These are phyloP conservation scores for Pollimyrus isidori DNA, from an alignment of 2,113 vertebrate genomes.

Conservation along the genomic window DNA sequence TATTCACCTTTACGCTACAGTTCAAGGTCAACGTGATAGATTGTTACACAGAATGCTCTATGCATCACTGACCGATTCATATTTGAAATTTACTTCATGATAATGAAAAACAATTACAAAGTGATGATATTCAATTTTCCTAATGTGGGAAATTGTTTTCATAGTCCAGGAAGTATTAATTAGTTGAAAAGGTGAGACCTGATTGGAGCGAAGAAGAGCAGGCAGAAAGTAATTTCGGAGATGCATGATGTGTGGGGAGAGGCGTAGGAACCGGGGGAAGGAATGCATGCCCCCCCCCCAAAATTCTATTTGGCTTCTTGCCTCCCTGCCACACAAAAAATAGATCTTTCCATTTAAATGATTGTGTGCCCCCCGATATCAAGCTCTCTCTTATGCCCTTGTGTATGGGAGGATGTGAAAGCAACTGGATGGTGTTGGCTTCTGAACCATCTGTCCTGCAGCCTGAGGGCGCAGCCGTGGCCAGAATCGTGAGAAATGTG, in stretches of 20 bases:
- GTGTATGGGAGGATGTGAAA: not conserved
- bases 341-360: not conserved
- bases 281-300: not conserved
- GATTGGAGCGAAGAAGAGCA: not conserved
- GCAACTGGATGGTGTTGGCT: not conserved
- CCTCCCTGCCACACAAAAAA: not conserved
- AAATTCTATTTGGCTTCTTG: not conserved
- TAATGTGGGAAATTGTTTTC: not conserved
- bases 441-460: not conserved
- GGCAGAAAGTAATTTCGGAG: not conserved
- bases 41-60: not conserved
- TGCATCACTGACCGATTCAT: not conserved
- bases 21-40: not conserved
- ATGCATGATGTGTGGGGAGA: not conserved
- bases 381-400: not conserved
- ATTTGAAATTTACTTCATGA: not conserved
- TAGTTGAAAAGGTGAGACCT: not conserved
- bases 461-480: not conserved
- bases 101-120: not conserved
- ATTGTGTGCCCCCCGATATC: not conserved
- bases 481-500: not conserved
- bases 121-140: not conserved
- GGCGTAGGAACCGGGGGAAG: not conserved
- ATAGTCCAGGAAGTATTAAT: not conserved
- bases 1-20: conserved; percentile 14